Conservation (phyloP, 1,140 invertebrate genomes). For the Hyposmocoma kahamanoa region DNA sequence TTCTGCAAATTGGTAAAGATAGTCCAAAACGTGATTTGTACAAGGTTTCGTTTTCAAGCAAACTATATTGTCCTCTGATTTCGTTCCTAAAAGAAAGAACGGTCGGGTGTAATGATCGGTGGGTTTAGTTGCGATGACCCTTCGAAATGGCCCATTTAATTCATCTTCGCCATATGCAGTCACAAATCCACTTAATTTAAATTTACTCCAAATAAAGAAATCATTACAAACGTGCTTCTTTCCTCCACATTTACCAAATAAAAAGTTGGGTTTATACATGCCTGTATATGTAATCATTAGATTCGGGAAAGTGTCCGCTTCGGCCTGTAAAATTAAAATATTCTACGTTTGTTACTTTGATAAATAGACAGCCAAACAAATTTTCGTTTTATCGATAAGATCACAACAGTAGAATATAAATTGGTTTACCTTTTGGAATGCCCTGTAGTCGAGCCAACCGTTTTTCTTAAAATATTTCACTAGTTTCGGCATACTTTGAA, state of each 20-base stretch:
- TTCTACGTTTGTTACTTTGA: too few species aligned
- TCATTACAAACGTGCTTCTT: slow-evolving; percentile 38
- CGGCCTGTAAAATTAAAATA: slow-evolving; percentile 67
- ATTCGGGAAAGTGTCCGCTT: slow-evolving; percentile 87
- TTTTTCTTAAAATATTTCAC: slow-evolving; percentile 77
- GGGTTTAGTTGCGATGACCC: slow-evolving; percentile 54
- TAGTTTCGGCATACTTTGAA: slow-evolving; percentile 85
- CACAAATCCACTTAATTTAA: slow-evolving; percentile 23
- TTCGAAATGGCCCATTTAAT: slow-evolving; percentile 26
- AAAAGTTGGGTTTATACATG: slow-evolving; percentile 44
- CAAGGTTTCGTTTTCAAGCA: slow-evolving; percentile 73
- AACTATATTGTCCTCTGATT: slow-evolving; percentile 55
- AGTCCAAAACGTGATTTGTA: slow-evolving; percentile 73
- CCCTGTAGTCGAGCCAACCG: slow-evolving; percentile 69
- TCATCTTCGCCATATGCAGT: slow-evolving; percentile 36
- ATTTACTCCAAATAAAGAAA: slow-evolving; percentile 28
- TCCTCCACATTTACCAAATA: neutral
- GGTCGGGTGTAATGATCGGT: slow-evolving; percentile 82
- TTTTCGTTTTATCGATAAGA: too few species aligned
- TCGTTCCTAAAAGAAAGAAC: slow-evolving; percentile 75
- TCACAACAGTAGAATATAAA: too few species aligned
- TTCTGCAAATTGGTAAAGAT: slow-evolving; percentile 72
- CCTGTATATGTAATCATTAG: slow-evolving; percentile 84
- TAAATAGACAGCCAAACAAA: too few species aligned
- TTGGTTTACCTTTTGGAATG: slow-evolving; percentile 72